Evolutionary conservation across 2,888 invertebrate species (phyloP).

Genomic region (Zhengitettix transpicula): DNA sequence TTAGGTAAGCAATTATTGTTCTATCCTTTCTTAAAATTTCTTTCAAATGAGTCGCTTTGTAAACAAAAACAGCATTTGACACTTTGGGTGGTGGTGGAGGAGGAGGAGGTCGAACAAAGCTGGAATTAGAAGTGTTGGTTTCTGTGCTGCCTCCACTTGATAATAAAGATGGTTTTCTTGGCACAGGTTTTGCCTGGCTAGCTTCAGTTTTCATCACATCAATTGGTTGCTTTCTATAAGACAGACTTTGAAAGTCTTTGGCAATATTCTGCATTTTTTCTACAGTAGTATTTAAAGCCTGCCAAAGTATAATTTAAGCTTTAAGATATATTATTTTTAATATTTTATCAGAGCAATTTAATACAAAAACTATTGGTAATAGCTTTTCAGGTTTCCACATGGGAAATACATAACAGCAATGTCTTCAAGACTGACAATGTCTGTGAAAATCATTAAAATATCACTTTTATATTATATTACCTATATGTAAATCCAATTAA

Average conservation of each 20-base stretch:
- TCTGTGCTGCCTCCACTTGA: not conserved
- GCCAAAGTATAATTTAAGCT: no score
- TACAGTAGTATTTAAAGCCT: not conserved
- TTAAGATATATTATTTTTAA: no score
- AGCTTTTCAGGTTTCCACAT: no score
- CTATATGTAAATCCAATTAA: no score
- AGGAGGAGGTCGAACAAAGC: not conserved
- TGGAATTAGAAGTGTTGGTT: not conserved
- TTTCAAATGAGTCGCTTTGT: not conserved
- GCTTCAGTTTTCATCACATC: not conserved
- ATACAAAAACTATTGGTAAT: no score
- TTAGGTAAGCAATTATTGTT: not conserved
- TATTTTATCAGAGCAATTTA: no score
- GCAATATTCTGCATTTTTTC: not conserved
- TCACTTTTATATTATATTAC: no score
- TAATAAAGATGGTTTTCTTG: not conserved
- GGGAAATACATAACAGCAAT: no score
- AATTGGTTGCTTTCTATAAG: not conserved
- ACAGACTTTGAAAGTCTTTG: not conserved
- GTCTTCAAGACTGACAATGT: no score
- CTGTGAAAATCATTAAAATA: no score
- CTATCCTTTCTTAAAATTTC: not conserved
- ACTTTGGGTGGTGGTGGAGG: not conserved
- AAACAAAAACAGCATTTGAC: not conserved
- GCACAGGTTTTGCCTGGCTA: not conserved